Evolutionary conservation across 2,888 invertebrate genomes (phyloP), one percentile per base, ranked within the genome.

Genomic region (Ommatoiulus sabulosus): DNA sequence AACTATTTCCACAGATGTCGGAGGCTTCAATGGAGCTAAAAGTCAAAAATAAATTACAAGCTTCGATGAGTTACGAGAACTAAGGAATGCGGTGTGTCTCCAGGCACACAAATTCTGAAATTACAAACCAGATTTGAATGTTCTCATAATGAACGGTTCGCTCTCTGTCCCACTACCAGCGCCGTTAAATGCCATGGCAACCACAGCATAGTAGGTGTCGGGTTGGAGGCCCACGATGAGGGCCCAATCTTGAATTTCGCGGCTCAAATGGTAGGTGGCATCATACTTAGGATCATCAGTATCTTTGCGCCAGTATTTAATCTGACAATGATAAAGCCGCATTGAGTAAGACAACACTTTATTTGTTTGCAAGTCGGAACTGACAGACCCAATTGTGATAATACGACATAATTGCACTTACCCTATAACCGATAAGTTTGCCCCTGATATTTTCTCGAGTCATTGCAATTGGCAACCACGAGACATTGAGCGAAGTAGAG

Each of bases 111-210:
- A 44, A 17, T 86, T 80, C 1, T 20, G 3, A 24, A 52, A 87
- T 24, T 43, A 52, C 48, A 44, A 80, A 92, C 93, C 92, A 87
- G 91, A 90, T 90, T 92, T 92, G 89, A 92, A 92, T 0, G 93
- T 93, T 87, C 91, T 91, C 87, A 92, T 95, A 90, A 96, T 93
- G 92, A 95, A 97, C 84, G 96, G 94, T 94, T 98, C 98, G 93
- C 98, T 98, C 92, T 98, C 98, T 0, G 98, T 97, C 4, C 98
- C 98, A 93, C 98, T 98, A 1, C 99, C 99, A 4, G 98, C 99
- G 0, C 96, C 95, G 93, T 99, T 99, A 92, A 97, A 98, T 0
- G 97, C 98, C 97, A 98, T 98, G 1, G 97, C 96, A 94, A 97
- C 97, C 0, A 99, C 97, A 91, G 94, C 96, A 93, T 99, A 99